These are phyloP conservation scores for Helogale parvula DNA, from an alignment of 2,113 vertebrate species.

Conservation along the genomic window DNA sequence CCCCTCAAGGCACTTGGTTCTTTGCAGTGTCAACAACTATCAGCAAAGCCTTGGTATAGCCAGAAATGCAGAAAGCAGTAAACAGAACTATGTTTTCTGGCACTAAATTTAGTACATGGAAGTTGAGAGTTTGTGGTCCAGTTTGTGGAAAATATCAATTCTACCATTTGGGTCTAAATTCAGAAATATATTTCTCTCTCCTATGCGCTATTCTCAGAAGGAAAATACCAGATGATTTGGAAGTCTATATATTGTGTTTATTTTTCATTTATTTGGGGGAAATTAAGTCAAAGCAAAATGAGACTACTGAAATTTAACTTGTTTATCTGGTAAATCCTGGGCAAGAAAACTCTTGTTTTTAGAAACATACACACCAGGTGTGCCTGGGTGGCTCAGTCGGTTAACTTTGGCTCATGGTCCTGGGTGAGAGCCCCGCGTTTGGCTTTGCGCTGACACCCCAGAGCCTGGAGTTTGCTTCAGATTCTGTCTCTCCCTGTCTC, in stretches of 20 bases:
- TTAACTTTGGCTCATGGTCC: too few relatives aligned
- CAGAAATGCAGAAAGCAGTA: neutral
- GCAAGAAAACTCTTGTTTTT: neutral
- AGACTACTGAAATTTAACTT: conserved; percentile 6
- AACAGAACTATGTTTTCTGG: neutral
- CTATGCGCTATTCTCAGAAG: neutral
- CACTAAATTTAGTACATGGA: neutral
- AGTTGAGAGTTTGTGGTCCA: neutral
- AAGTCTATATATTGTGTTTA: neutral
- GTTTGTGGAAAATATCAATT: conserved; percentile 10
- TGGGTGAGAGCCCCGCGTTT: too few relatives aligned
- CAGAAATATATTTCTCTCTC: neutral
- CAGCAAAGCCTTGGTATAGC: neutral
- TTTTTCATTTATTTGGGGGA: neutral
- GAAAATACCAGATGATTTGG: neutral
- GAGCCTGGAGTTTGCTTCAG: too few relatives aligned
- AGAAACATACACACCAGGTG: too few relatives aligned
- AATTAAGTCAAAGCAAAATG: neutral
- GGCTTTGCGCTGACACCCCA: too few relatives aligned
- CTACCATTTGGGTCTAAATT: neutral
- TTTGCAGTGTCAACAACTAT: neutral
- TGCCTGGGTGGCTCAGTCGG: too few relatives aligned
- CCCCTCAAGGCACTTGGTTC: neutral
- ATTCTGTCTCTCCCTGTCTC: too few relatives aligned
- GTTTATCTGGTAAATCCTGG: neutral